Base-by-base conservation (phyloP, 1,140 invertebrate species). In the Papilio aristodemus region DNA sequence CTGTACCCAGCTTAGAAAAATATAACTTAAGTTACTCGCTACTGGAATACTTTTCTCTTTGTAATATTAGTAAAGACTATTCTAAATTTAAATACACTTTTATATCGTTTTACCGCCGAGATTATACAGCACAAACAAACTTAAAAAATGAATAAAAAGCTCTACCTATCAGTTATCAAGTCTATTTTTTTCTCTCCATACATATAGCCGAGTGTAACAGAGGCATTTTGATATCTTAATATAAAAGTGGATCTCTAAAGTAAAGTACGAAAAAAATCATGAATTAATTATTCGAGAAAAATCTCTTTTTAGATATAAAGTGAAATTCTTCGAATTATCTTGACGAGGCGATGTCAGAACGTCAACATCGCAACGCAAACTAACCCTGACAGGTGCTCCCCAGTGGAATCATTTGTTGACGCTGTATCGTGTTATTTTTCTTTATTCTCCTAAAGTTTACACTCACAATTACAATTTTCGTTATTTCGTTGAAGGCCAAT, bases 391-490 rank as follows among this genome's bases (percentile, higher is more conserved):
- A 59, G 57, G 13, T 36, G 14, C 57, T 59, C 57, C 57, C 57
- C 57, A n/a, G 27, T 59, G 57, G n/a, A 59, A 36, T 7, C 57
- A 17, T 59, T 41, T 36, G 54, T 32, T 58, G 57, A 32, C 57
- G 57, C 27, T 41, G n/a, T 14, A 59, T 59, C 25, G 57, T 25
- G 57, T 59, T 59, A 59, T 59, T 59, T 54, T 36, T 36, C 57
- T 59, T 59, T 59, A 59, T 36, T 36, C 57, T 27, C 25, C 57
- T 36, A 59, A 59, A 36, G 57, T 59, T 59, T 36, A 13, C 25
- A 11, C 57, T 59, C 57, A 36, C 57, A 59, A 59, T 59, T 59
- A 36, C 57, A 59, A 59, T 59, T 59, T 59, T 59, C 57, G 57
- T 59, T 59, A 59, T 14, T 59, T n/a, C 27, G 27, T 11, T 14